Conservation (phyloP, 2,797 vertebrate species). For the Hyperoplus immaculatus region DNA sequence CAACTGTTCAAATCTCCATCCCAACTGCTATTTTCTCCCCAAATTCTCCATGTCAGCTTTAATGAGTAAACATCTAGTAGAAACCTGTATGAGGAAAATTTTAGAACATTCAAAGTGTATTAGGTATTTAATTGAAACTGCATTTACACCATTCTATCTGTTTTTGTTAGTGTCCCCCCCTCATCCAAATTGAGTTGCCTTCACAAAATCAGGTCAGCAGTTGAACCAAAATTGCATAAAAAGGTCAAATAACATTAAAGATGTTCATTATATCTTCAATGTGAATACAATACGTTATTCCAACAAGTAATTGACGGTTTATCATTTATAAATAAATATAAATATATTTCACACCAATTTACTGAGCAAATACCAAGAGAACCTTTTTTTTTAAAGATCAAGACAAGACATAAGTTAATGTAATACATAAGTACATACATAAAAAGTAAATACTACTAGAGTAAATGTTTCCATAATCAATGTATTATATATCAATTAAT, state of each 20-base stretch:
- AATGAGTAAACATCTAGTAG: too few relatives aligned
- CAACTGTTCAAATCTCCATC: too few relatives aligned
- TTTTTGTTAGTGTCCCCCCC: conserved; percentile 1
- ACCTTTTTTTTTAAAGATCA: background rate
- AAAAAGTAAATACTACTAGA: background rate
- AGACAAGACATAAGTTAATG: background rate
- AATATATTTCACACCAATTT: conserved; percentile 3
- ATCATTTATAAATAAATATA: too few relatives aligned
- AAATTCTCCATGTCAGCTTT: too few relatives aligned
- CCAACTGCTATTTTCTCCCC: too few relatives aligned
- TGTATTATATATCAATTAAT: background rate
- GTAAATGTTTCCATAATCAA: background rate
- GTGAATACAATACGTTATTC: background rate
- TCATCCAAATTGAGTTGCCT: background rate
- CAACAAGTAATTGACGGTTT: background rate
- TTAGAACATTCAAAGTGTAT: background rate
- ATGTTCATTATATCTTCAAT: too few relatives aligned
- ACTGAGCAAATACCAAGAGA: background rate
- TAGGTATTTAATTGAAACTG: conserved; percentile 34
- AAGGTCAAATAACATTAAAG: background rate
- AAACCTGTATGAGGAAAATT: too few relatives aligned
- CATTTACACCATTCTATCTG: conserved; percentile 16
- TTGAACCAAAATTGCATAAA: background rate
- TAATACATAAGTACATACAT: too few relatives aligned
- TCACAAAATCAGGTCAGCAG: background rate